A percentile compares a stretch with the other conserved stretches of the same genome.
Evolutionary conservation across 53 echinoderm and acorn worm genomes (phyloP).

Genomic region (Holothuria scabra): DNA sequence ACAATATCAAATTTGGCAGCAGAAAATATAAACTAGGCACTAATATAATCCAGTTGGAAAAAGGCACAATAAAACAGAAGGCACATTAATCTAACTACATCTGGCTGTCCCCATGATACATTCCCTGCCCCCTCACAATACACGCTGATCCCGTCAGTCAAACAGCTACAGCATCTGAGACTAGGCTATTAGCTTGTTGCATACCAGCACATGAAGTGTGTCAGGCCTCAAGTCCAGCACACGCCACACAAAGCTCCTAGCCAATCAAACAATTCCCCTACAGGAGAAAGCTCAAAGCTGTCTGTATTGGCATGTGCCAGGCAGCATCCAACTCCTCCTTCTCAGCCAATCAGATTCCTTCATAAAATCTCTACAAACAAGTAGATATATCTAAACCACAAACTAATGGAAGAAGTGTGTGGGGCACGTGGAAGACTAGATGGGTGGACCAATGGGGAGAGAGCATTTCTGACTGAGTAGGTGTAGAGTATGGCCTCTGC

Average conservation of each 20-base stretch:
- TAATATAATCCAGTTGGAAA: conserved; percentile 4
- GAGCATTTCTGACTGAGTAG: conserved; percentile 25
- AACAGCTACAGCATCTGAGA: neutral
- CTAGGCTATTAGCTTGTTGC: neutral
- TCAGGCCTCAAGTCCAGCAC: conserved; percentile 50
- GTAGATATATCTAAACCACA: conserved; percentile 23
- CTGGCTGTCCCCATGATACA: conserved; percentile 32
- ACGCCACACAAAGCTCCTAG: conserved; percentile 21
- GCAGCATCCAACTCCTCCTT: conserved; percentile 13
- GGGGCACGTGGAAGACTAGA: conserved; percentile 26
- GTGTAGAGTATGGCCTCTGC: conserved; percentile 45
- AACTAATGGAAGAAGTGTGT: conserved; percentile 50
- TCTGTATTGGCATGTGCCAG: conserved; percentile 50
- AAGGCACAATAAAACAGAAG: conserved; percentile 34
- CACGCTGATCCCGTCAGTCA: conserved; percentile 7
- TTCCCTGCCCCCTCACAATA: conserved; percentile 33
- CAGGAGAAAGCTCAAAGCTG: neutral
- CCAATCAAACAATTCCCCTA: conserved; percentile 37
- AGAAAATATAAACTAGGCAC: conserved; percentile 23
- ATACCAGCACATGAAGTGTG: conserved; percentile 55
- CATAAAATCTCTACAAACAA: conserved; percentile 9
- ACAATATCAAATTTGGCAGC: too few species aligned
- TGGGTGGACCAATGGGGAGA: conserved; percentile 20
- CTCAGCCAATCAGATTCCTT: conserved; percentile 39
- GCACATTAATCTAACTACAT: conserved; percentile 28